Evolutionary conservation across 2,113 vertebrate species (phyloP), one percentile per base, ranked within the genome.

Genomic region (Upupa epops): DNA sequence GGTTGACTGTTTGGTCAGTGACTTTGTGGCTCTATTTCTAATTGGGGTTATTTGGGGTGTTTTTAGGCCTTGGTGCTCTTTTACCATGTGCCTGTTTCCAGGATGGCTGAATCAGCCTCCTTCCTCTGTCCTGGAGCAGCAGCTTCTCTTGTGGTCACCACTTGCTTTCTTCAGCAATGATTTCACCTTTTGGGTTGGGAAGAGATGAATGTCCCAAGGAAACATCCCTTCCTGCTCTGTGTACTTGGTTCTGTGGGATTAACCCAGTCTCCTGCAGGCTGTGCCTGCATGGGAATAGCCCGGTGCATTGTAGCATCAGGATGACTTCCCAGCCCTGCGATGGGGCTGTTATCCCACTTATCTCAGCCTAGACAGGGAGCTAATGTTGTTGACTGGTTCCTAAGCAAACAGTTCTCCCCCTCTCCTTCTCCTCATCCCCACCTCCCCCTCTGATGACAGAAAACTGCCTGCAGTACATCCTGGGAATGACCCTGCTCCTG

Each of bases 261-360:
- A 15, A 21, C 9, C 7, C 5, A 8, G 11, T 24, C 6, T 31
- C 29, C 31, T 4, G 51, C 20, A 17, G 31, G n/a, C 63, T 13
- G 56, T 16, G 17, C 54, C 55, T 4, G 32, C 3, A 16, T 16
- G 71, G 78, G 45, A 75, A 20, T 0, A 1, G 3, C 7, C 40
- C 51, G 0, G 2, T 13, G 54, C n/a, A 4, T 48, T 81, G 40
- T 59, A 2, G 1, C 45, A 0, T 1, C 29, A 32, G 17, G 2
- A 32, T 1, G 15, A 36, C 22, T 49, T n/a, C 17, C 31, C 64
- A 5, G 14, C 8, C 3, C 48, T 31, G 31, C 0, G 0, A 17
- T 15, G 21, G 9, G 18, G 52, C 65, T 60, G 26, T 11, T 37
- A 17, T 3, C 19, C 12, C 7, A 5, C 54, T 54, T n/a, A 21